Conservation (phyloP, 2,797 vertebrate genomes). For the Gephyroberyx darwinii region DNA sequence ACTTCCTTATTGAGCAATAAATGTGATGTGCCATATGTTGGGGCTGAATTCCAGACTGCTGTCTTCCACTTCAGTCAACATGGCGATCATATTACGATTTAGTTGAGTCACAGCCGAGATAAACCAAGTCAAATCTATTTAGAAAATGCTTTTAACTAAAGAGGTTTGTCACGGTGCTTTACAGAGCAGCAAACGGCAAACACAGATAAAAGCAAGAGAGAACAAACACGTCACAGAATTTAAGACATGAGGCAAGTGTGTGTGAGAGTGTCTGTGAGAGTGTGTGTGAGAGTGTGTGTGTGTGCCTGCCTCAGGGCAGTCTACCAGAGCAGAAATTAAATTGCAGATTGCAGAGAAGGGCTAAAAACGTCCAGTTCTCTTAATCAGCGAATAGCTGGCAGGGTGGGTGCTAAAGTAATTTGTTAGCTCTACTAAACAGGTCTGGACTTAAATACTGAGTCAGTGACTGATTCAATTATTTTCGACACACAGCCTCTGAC, state of each 20-base stretch:
- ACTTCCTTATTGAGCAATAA: not conserved
- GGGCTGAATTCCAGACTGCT: not conserved
- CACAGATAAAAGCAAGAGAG: not conserved
- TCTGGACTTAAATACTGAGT: not conserved
- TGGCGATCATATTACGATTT: not conserved
- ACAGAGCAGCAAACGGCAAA: not conserved
- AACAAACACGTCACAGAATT: no score
- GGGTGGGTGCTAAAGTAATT: not conserved
- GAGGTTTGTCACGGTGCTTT: not conserved
- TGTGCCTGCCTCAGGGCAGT: no score
- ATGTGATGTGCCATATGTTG: slow-evolving; percentile 5
- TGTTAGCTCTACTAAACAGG: not conserved
- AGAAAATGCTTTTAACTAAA: not conserved
- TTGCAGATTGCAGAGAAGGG: no score
- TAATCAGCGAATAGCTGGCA: not conserved
- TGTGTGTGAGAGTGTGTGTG: no score
- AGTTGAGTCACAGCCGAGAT: not conserved
- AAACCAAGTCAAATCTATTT: not conserved
- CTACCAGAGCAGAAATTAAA: no score
- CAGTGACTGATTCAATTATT: not conserved
- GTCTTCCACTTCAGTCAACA: slow-evolving; percentile 2
- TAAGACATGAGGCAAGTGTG: no score
- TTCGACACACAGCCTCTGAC: not conserved
- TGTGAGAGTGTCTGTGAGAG: no score
- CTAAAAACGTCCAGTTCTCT: no score